phyloP scores from a whole-genome alignment of 92 coral and sea anemone genomes.

The Parazoanthus atlanticus region DNA sequence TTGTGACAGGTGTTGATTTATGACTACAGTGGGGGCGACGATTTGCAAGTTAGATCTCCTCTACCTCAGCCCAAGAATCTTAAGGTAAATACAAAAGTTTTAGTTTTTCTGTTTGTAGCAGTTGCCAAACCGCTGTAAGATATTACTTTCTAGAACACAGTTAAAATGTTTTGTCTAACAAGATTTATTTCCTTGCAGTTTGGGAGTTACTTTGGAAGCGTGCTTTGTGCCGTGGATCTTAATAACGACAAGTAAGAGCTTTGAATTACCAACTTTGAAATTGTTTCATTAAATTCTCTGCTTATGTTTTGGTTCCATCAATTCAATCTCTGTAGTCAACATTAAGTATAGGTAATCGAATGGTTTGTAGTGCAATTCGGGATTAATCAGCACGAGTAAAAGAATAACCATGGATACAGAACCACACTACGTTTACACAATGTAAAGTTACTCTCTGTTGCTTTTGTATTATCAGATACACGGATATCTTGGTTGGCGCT shows the following conservation, averaged over 20 bases:
- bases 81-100: constrained; percentile 44
- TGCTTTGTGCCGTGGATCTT: constrained; percentile 83
- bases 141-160: background rate
- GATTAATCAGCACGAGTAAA: too few relatives aligned
- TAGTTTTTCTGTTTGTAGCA: background rate
- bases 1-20: constrained; percentile 65
- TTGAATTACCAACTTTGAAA: background rate
- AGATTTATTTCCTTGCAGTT: constrained; percentile 47
- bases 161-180: background rate
- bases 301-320: too few relatives aligned
- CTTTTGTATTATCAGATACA: constrained; percentile 54
- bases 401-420: too few relatives aligned
- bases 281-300: background rate
- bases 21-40: constrained; percentile 20
- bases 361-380: too few relatives aligned
- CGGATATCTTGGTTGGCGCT: constrained; percentile 91
- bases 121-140: background rate
- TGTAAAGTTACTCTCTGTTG: background rate
- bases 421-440: background rate
- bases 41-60: constrained; percentile 65
- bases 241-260: constrained; percentile 76
- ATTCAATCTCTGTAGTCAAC: too few relatives aligned
- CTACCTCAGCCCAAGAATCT: constrained; percentile 84
- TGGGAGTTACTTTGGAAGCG: constrained; percentile 86
- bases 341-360: too few relatives aligned